These are phyloP conservation scores for Drosophila bunnanda DNA, from an alignment of 2,888 invertebrate genomes.

Conservation along the genomic window DNA sequence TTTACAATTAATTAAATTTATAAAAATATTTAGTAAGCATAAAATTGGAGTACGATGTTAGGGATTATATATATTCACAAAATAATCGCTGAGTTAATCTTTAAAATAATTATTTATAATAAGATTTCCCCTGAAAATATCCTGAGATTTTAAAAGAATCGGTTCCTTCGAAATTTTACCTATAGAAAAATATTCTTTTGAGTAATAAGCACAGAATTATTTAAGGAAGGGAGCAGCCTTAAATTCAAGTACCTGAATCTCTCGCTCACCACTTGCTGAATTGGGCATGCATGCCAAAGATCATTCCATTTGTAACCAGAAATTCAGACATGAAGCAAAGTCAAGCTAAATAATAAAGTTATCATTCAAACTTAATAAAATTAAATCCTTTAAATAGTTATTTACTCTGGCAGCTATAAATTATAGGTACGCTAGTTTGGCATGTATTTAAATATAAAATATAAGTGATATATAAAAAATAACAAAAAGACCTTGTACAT, in stretches of 20 bases:
- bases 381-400: background rate
- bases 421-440: background rate
- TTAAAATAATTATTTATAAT: too few species aligned
- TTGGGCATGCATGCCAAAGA: background rate
- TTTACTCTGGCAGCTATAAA: background rate
- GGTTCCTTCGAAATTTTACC: too few species aligned
- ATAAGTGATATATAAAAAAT: background rate
- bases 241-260: background rate
- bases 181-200: background rate
- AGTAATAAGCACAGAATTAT: background rate
- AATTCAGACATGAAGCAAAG: background rate
- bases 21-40: too few species aligned
- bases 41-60: too few species aligned
- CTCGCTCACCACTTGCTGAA: background rate
- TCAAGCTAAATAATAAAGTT: too few species aligned
- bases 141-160: too few species aligned
- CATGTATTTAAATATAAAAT: background rate
- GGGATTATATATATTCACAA: too few species aligned
- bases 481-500: background rate
- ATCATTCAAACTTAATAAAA: background rate
- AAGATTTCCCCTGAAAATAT: too few species aligned
- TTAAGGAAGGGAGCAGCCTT: background rate
- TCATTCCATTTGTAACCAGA: background rate
- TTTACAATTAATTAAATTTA: background rate
- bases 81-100: too few species aligned